phyloP scores from a whole-genome alignment of 2,113 vertebrate species.

The Lethenteron camtschaticum region DNA sequence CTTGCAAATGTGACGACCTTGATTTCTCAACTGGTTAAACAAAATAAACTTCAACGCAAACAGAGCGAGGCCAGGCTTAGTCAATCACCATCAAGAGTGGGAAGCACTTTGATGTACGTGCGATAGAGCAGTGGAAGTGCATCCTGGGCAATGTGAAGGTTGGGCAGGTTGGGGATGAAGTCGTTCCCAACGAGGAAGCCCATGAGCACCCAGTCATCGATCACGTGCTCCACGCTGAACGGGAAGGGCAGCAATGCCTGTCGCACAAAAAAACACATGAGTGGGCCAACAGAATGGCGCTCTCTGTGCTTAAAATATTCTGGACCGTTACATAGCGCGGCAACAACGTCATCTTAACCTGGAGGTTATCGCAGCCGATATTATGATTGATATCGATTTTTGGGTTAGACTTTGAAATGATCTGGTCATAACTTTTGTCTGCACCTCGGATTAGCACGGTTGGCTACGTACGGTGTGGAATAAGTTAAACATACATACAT shows the following conservation, averaged over 20 bases:
- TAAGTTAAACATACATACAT: too few species aligned
- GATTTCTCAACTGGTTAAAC: background rate
- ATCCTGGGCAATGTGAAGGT: constrained; percentile 93
- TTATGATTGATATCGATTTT: too few species aligned
- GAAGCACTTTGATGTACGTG: constrained; percentile 67
- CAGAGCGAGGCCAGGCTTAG: background rate
- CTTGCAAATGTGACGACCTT: background rate
- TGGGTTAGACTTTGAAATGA: too few species aligned
- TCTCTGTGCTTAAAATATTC: too few species aligned
- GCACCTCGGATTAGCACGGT: too few species aligned
- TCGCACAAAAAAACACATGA: too few species aligned
- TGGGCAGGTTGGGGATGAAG: constrained; percentile 97
- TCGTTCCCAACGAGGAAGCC: constrained; percentile 97
- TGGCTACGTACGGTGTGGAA: too few species aligned
- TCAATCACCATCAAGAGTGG: constrained; percentile 55
- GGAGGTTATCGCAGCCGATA: too few species aligned
- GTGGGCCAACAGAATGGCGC: too few species aligned
- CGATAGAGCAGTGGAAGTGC: constrained; percentile 81
- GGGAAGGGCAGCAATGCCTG: constrained; percentile 50
- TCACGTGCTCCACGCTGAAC: constrained; percentile 82
- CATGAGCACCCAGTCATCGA: constrained; percentile 99
- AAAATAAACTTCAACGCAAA: background rate
- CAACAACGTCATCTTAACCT: too few species aligned
- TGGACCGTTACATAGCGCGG: too few species aligned
- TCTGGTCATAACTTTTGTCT: too few species aligned